Percentiles rank a stretch among this genome's conserved stretches.
Evolutionary conservation across 2,797 vertebrate genomes (phyloP).

Genomic region (Borostomias antarcticus): DNA sequence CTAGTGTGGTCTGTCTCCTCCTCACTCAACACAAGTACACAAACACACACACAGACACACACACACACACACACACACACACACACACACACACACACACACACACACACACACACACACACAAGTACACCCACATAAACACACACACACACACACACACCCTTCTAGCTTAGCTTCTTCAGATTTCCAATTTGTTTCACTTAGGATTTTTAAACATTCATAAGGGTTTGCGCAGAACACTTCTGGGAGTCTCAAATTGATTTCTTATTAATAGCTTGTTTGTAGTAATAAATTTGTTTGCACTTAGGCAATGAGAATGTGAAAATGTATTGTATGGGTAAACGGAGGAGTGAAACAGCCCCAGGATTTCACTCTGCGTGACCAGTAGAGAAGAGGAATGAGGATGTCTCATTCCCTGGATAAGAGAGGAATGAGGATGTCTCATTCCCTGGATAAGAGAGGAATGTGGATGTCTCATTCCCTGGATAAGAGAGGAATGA

Average conservation of each 20-base stretch:
- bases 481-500: conserved; percentile 38
- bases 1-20: not conserved
- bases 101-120: not conserved
- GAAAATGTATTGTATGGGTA: conserved; percentile 41
- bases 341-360: conserved; percentile 32
- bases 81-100: not conserved
- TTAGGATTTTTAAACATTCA: conserved; percentile 72
- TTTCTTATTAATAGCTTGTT: conserved; percentile 79
- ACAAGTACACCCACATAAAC: not conserved
- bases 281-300: conserved; percentile 70
- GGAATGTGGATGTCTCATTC: conserved; percentile 43
- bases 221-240: conserved; percentile 66
- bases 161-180: conserved; percentile 41
- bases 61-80: not conserved
- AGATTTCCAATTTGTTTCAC: conserved; percentile 66
- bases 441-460: conserved; percentile 41
- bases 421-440: too few species aligned
- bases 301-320: conserved; percentile 63
- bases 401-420: conserved; percentile 43
- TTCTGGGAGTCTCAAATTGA: conserved; percentile 68
- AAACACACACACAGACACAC: not conserved
- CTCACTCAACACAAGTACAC: not conserved
- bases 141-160: not conserved
- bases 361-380: conserved; percentile 32
- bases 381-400: conserved; percentile 42